phyloP scores from a whole-genome alignment of 2,888 invertebrate genomes.

The Aethes cnicana region DNA sequence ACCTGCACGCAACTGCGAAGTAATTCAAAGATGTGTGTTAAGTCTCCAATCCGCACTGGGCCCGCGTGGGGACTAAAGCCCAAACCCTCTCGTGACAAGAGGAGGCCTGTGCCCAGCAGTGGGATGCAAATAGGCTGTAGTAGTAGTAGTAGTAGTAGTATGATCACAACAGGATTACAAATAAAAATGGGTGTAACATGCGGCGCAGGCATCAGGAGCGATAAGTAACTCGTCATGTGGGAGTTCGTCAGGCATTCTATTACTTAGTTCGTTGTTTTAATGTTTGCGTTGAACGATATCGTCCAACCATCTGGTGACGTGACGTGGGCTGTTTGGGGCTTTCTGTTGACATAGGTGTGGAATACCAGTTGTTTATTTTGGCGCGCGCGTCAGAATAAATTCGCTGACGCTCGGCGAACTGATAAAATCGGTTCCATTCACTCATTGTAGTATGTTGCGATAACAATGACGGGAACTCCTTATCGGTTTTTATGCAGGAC shows the following conservation, averaged over 20 bases:
- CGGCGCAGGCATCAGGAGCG: too few relatives aligned
- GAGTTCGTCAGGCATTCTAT: not conserved
- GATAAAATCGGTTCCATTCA: slow-evolving; percentile 27
- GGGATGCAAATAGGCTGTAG: too few relatives aligned
- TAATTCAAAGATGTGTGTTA: too few relatives aligned
- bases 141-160: too few relatives aligned
- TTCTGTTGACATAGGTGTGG: slow-evolving; percentile 27
- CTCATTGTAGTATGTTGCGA: too few relatives aligned
- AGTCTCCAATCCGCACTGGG: too few relatives aligned
- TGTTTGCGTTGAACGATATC: not conserved
- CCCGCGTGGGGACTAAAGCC: too few relatives aligned
- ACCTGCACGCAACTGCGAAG: too few relatives aligned
- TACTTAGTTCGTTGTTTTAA: not conserved
- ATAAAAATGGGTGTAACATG: too few relatives aligned
- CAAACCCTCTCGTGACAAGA: too few relatives aligned
- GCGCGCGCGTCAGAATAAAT: slow-evolving; percentile 22
- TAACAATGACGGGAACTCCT: slow-evolving; percentile 31
- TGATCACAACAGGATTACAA: too few relatives aligned
- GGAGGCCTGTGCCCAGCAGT: too few relatives aligned
- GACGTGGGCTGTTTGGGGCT: slow-evolving; percentile 19
- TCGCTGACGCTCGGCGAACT: slow-evolving; percentile 1
- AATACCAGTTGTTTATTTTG: slow-evolving; percentile 22
- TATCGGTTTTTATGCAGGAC: slow-evolving; percentile 25
- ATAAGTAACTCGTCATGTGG: not conserved
- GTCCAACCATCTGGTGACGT: slow-evolving; percentile 6